These are phyloP conservation scores for Xyrichtys novacula DNA, from an alignment of 2,797 vertebrate species.

Conservation along the genomic window DNA sequence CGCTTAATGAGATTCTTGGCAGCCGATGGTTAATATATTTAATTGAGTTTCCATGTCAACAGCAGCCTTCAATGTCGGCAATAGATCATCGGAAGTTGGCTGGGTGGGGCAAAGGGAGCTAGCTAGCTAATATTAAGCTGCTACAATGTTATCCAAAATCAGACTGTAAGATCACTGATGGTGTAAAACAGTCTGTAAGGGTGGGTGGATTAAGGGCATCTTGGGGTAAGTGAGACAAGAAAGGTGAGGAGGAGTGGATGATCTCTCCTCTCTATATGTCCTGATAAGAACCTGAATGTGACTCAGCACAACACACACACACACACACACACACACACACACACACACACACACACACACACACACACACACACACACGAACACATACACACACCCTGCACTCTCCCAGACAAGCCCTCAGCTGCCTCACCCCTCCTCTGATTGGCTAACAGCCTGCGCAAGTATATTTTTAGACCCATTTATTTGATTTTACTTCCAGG, in stretches of 20 bases:
- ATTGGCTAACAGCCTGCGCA: conserved; percentile 31
- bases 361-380: conserved; percentile 12
- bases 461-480: conserved; percentile 54
- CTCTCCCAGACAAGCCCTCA: conserved; percentile 25
- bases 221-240: neutral
- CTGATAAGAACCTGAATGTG: conserved; percentile 31
- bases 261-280: neutral
- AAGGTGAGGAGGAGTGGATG: neutral
- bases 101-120: neutral
- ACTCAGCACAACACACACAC: conserved; percentile 58
- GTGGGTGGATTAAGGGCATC: neutral
- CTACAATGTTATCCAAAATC: neutral
- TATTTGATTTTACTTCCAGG: conserved; percentile 28
- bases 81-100: too few relatives aligned
- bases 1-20: too few relatives aligned
- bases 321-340: conserved; percentile 12
- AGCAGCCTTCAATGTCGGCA: too few relatives aligned
- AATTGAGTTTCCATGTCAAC: neutral
- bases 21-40: too few relatives aligned
- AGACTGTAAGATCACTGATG: neutral
- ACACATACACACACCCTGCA: conserved; percentile 1
- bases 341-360: conserved; percentile 18
- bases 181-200: too few relatives aligned
- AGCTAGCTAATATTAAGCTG: neutral
- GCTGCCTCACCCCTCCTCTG: conserved; percentile 32